Evolutionary conservation across 1,140 invertebrate genomes (phyloP), one percentile per base, ranked within the genome.

Genomic region (Solenopsis fugax): DNA sequence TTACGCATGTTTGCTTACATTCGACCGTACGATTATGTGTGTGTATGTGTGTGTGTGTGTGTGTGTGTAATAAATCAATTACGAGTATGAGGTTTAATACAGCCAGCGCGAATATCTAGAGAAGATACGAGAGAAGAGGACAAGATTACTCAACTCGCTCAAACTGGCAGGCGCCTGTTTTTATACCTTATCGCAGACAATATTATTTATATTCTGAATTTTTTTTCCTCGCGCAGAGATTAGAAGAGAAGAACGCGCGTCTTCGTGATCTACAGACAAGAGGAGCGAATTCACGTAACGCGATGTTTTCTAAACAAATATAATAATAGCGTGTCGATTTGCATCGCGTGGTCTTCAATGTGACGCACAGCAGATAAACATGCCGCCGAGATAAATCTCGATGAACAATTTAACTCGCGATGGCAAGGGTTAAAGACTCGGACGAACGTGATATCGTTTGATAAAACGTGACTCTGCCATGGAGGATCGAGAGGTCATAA

Each of bases 381-480:
- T 10, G 16, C 56, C 56, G 18, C 21, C 41, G 4, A 64, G 41
- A 78, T 78, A 50, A 78, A 64, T 37, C 18, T 60, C 18, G 58
- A 13, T 7, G 37, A 64, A 65, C 76, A 78, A 78, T 78, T 65
- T 78, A 78, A 64, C 34, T 77, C 16, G 24, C 58, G 58, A 78
- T 12, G 45, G 76, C 60, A 78, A 78, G 50, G 58, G 58, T 65
- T 48, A 64, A 78, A 77, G 16, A 65, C 76, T 78, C 24, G 24
- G 29, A 18, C 10, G 50, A 60, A 7, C 41, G 54, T 45, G 58
- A 78, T 65, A 52, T 62, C 58, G 75, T 45, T 65, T 10, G 24
- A 65, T 65, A 65, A 78, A 65, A 58, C 72, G 72, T 62, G 45
- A 77, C 41, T 48, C 18, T 5, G 16, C 18, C 34, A 3, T 41